A percentile compares a stretch with the other conserved stretches of the same genome.
Conservation (phyloP, 2,888 invertebrate species). For the Pinctada fucata region DNA sequence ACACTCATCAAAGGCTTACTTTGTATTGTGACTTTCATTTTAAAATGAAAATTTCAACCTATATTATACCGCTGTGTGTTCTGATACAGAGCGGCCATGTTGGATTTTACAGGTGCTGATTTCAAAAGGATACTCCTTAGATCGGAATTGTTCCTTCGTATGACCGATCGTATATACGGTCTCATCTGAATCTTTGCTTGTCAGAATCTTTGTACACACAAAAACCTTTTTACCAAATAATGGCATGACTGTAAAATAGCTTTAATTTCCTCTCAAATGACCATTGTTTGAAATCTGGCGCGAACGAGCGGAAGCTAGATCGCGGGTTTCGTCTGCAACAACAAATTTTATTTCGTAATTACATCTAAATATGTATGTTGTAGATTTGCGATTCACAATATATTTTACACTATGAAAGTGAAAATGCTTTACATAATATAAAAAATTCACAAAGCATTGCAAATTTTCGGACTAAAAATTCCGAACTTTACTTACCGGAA, state of each 20-base stretch:
- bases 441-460: too few relatives aligned
- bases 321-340: slow-evolving; percentile 31
- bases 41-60: too few relatives aligned
- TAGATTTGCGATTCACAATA: too few relatives aligned
- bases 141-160: slow-evolving; percentile 74
- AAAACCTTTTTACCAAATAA: slow-evolving; percentile 71
- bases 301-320: slow-evolving; percentile 64
- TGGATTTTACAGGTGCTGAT: slow-evolving; percentile 58
- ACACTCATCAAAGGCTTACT: too few relatives aligned
- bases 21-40: too few relatives aligned
- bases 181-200: slow-evolving; percentile 61
- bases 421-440: too few relatives aligned
- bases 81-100: slow-evolving; percentile 69
- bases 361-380: too few relatives aligned
- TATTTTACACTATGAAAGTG: too few relatives aligned
- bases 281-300: slow-evolving; percentile 73
- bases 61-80: not conserved
- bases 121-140: slow-evolving; percentile 74
- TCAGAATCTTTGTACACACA: slow-evolving; percentile 59
- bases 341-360: too few relatives aligned
- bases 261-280: slow-evolving; percentile 50
- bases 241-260: slow-evolving; percentile 67
- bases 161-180: slow-evolving; percentile 69
- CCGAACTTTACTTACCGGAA: too few relatives aligned
- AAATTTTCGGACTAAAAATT: too few relatives aligned